A percentile compares a stretch with the other conserved stretches of the same genome.
Evolutionary conservation across 2,113 vertebrate species (phyloP).

Genomic region (Brachyistius frenatus): DNA sequence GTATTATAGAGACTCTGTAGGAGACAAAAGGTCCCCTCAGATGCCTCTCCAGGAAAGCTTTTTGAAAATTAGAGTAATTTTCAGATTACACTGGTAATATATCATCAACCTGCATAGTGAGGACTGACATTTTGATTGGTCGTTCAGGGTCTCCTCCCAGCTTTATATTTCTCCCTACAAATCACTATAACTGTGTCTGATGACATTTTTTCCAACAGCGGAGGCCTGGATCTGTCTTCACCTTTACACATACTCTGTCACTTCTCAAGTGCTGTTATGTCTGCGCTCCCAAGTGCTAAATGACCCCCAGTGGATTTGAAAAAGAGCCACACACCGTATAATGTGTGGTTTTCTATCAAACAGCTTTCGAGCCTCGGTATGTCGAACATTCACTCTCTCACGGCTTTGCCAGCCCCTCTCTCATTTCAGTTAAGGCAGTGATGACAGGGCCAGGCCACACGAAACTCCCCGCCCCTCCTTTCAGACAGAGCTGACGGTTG

Average conservation of each 20-base stretch:
- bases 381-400: constrained; percentile 23
- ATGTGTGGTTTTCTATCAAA: constrained; percentile 55
- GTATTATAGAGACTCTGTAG: not conserved
- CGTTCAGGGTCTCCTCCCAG: not conserved
- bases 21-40: not conserved
- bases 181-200: constrained; percentile 46
- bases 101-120: constrained; percentile 2
- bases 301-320: constrained; percentile 56
- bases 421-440: constrained; percentile 69
- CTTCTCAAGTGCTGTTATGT: constrained; percentile 63
- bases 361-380: not conserved
- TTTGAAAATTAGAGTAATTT: constrained; percentile 36
- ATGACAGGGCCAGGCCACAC: constrained; percentile 43
- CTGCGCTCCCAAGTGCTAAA: constrained; percentile 51
- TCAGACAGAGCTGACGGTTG: constrained; percentile 16
- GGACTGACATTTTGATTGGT: constrained; percentile 33
- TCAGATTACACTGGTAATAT: constrained; percentile 3
- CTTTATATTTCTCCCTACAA: constrained; percentile 46
- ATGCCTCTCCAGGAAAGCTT: not conserved
- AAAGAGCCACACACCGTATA: constrained; percentile 53
- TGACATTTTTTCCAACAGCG: constrained; percentile 61
- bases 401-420: constrained; percentile 38
- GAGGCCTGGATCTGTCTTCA: constrained; percentile 41
- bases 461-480: constrained; percentile 40
- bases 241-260: constrained; percentile 59